These are phyloP conservation scores for Adelges cooleyi DNA, from an alignment of 1,140 invertebrate genomes.

Conservation along the genomic window DNA sequence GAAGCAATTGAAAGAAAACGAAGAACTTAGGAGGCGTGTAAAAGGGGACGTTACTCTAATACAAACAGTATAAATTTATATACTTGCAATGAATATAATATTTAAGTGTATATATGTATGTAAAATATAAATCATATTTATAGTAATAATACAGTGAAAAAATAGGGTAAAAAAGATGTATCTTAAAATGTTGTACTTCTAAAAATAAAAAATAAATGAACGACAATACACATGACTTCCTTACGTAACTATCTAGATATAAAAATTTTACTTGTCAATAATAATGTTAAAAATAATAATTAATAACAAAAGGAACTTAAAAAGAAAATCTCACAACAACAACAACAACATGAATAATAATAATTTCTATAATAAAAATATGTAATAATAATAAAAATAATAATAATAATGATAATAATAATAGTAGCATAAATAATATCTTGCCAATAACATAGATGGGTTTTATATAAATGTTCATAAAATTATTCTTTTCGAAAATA, in stretches of 20 bases:
- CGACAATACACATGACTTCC: neutral
- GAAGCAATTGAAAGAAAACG: too few relatives aligned
- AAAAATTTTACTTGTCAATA: slow-evolving; percentile 9
- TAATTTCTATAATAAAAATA: neutral
- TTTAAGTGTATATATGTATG: neutral
- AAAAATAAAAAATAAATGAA: slow-evolving; percentile 2
- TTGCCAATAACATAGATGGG: too few relatives aligned
- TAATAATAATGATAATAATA: slow-evolving; percentile 2
- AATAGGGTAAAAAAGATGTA: neutral
- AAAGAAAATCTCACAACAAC: slow-evolving; percentile 8
- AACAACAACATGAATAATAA: neutral
- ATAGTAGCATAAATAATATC: too few relatives aligned
- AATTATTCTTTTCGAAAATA: too few relatives aligned
- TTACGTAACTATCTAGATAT: neutral
- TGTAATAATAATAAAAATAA: slow-evolving; percentile 13
- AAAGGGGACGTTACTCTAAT: too few relatives aligned
- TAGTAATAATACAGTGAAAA: neutral
- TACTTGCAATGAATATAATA: neutral
- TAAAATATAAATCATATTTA: neutral
- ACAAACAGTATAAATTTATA: too few relatives aligned
- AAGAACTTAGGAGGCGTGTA: too few relatives aligned
- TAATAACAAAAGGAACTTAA: slow-evolving; percentile 18
- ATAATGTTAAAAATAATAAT: neutral
- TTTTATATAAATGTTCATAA: too few relatives aligned
- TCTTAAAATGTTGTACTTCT: neutral